Base-by-base conservation (phyloP, 1,140 invertebrate genomes). In the Nephila pilipes region DNA sequence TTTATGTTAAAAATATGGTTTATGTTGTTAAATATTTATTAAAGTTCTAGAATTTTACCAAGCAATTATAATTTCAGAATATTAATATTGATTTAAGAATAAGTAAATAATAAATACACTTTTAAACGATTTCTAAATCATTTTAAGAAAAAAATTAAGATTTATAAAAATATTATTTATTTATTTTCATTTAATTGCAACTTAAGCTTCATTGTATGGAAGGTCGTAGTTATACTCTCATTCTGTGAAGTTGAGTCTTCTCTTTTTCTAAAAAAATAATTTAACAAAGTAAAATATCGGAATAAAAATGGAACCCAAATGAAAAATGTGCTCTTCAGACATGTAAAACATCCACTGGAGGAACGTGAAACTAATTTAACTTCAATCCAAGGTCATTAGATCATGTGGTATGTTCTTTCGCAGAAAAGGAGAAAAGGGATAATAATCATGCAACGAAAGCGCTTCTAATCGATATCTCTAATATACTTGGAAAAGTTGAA, bases 321-420 rank as follows among this genome's bases (percentile, higher is more conserved):
- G 63, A 29, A 65, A 46, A 46, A 10, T 46, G 46, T n/a, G n/a
- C 46, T 46, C 46, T 46, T 65, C 63, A 25, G 63, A 65, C 22
- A 65, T 65, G 63, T 25, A 25, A n/a, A 65, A 65, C n/a, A 29
- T 65, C 14, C 22, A 25, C 25, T n/a, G 63, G 14, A 65, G n/a
- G n/a, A 10, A 14, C 63, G 63, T 6, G 3, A 3, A n/a, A 2
- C n/a, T 25, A 29, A 65, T 65, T 65, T 65, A 65, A 65, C 63
- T 75, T 75, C 32, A 75, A 32, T 29, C 32, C 32, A 75, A 36
- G 69, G 69, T 75, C 69, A 65, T 65, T 65, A 65, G n/a, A 65
- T 65, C 63, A 75, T 32, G n/a, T n/a, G n/a, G n/a, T n/a, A 25
- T 25, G 32, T 75, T 75, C 29, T 75, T 75, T 75, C 20, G 69